Evolutionary conservation across 2,888 invertebrate species (phyloP), one percentile per base, ranked within the genome.

Genomic region (Mylabris sibirica): DNA sequence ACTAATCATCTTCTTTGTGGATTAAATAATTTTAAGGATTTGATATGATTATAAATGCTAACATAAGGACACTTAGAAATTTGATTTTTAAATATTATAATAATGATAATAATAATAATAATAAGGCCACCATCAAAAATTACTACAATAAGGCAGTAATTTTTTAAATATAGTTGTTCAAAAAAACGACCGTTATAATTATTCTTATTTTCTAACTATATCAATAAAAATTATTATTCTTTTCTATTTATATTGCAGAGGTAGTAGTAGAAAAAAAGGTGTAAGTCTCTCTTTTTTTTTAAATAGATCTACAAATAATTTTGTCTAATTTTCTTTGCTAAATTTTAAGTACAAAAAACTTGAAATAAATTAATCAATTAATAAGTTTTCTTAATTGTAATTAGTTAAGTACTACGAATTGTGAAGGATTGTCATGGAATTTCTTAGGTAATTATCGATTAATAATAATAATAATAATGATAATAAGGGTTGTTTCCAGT

Each of bases 401-500:
- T 67, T 60, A 30, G 30, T 30, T 67, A 65, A 66, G 66, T 57
- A 63, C 60, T 61, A 49, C 17, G 66, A 35, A 38, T 35, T 59
- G 60, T 20, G 22, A 49, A 59, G 59, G 66, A 64, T 41, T 57
- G 22, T 35, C 17, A 17, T 34, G 35, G 66, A 62, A 14, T 41
- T 41, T 30, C 20, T 14, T 35, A 60, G 67, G 65, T 26, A 34
- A 38, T 26, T n/a, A 30, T 34, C 22, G 8, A 38, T 12, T 30
- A 41, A 12, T 41, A 41, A n/a, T 41, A 41, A 41, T 49, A 20
- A 49, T n/a, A n/a, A n/a, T n/a, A n/a, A n/a, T n/a, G n/a, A n/a
- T 41, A 41, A 41, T 49, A 20, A 49, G 82, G 86, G 85, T 80
- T 84, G 85, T 80, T 84, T 82, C 83, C 84, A 81, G 83, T 85